Evolutionary conservation across 2,888 invertebrate genomes (phyloP), one percentile per base, ranked within the genome.

Genomic region (Nemotelus pantherinus): DNA sequence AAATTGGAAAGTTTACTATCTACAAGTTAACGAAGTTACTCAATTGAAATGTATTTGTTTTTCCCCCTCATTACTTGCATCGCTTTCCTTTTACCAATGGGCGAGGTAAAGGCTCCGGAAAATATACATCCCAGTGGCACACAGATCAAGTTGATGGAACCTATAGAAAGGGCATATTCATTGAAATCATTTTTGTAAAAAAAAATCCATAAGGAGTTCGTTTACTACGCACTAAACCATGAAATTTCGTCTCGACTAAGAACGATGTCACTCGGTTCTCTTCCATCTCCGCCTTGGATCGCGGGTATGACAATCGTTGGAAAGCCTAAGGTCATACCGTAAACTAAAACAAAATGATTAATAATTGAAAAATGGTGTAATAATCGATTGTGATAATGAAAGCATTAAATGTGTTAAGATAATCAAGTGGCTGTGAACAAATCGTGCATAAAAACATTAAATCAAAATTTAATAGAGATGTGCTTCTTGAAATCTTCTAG

Each of bases 261-360:
- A 77, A 88, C 85, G 86, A 91, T 82, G 81, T 88, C 89, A 77
- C 83, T 84, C 57, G 83, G 83, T 67, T 85, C 85, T 67, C 86
- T 84, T 60, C 86, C 88, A 50, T 88, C 87, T 57, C 84, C 86
- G 2, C 90, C 91, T 67, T 90, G 89, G 60, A 95, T 89, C 5
- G 92, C 92, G 4, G 94, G 94, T 82, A 95, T 94, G 39, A 94
- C 90, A 79, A 95, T 94, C 3, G 95, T 94, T 0, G 94, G 92
- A 82, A 94, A 94, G 0, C 95, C 95, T 67, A 95, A 86, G 0
- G 94, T 93, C 90, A 94, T 93, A 75, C 95, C 95, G 85, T 93
- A 94, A 6, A 92, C 91, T 91, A 74, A 75, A 80, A 79, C 5
- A 55, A 50, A 25, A 25, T 25, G 0, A 25, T 25, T 25, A 25